Conservation (phyloP, 1,140 invertebrate genomes). For the Melitaea cinxia region DNA sequence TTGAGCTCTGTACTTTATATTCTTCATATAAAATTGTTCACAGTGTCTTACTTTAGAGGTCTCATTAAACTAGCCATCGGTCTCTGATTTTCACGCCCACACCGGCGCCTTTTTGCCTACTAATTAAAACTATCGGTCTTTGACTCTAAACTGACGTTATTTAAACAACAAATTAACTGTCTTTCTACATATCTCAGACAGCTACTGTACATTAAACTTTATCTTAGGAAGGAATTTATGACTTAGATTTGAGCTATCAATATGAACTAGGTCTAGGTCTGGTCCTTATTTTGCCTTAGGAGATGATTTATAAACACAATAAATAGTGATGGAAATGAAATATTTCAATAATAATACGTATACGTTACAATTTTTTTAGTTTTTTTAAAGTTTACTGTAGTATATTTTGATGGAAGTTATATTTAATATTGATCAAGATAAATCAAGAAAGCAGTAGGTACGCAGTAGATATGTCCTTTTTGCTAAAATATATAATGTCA, state of each 20-base stretch:
- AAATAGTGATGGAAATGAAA: too few species aligned
- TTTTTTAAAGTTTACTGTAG: too few species aligned
- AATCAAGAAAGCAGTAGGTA: too few species aligned
- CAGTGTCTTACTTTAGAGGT: slow-evolving; percentile 36
- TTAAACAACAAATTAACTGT: slow-evolving; percentile 53
- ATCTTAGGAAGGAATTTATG: neutral
- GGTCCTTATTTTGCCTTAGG: too few species aligned
- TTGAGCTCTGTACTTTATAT: slow-evolving; percentile 44
- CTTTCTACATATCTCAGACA: slow-evolving; percentile 34
- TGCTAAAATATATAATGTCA: too few species aligned
- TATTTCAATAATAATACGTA: too few species aligned
- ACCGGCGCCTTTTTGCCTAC: slow-evolving; percentile 68
- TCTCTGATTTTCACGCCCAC: slow-evolving; percentile 62
- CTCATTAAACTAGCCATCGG: slow-evolving; percentile 42
- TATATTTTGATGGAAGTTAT: too few species aligned
- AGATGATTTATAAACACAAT: too few species aligned
- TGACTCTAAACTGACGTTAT: slow-evolving; percentile 58
- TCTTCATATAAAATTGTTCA: slow-evolving; percentile 27
- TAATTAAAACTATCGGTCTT: slow-evolving; percentile 77
- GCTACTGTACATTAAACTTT: slow-evolving; percentile 18
- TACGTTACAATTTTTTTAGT: too few species aligned
- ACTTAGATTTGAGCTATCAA: neutral
- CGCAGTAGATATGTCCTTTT: too few species aligned
- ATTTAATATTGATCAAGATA: too few species aligned
- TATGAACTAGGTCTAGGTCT: neutral